Base-by-base conservation (phyloP, 2,113 vertebrate species). In the Albula goreensis region DNA sequence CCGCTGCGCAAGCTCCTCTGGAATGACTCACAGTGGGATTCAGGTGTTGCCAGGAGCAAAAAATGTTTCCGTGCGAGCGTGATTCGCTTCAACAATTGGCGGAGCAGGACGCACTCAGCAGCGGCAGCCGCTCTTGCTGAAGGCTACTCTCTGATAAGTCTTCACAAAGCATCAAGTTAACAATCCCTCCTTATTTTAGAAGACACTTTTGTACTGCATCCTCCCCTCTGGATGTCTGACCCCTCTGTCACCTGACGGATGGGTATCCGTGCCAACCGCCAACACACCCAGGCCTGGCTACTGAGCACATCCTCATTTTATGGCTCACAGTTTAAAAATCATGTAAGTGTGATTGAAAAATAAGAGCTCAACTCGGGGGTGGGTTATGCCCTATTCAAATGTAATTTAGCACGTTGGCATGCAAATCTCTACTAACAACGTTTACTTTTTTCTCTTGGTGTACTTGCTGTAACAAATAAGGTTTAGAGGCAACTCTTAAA, bases 11-110 rank as follows among this genome's bases (percentile, higher is more conserved):
- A 89, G 79, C 93, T 93, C 93, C 93, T 90, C 93, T 92, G 90
- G 95, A 41, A 95, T 93, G 88, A 96, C 94, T 96, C 94, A 95
- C 94, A 92, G 90, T 86, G 91, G 93, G 93, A 92, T 91, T 95
- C 94, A 94, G 93, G 90, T 95, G 93, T 95, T 94, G 96, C 96
- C 95, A 91, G 93, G 85, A 96, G 96, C 94, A 93, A 95, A 93
- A 95, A 94, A 94, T 96, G 94, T 90, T 85, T 63, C 90, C 88
- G 91, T 92, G 82, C 89, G 89, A 90, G 91, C 94, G 89, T 90
- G 92, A 94, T 95, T 94, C 91, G 86, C 92, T 94, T 94, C 92
- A 89, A 15, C 90, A 0, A 84, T 63, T 56, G 79, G 88, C 88
- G 80, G 78, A 84, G 79, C 31, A 41, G 83, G 87, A 88, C 86